phyloP scores from a whole-genome alignment of 2,113 vertebrate genomes.

The Pseudorhombus dupliciocellatus region DNA sequence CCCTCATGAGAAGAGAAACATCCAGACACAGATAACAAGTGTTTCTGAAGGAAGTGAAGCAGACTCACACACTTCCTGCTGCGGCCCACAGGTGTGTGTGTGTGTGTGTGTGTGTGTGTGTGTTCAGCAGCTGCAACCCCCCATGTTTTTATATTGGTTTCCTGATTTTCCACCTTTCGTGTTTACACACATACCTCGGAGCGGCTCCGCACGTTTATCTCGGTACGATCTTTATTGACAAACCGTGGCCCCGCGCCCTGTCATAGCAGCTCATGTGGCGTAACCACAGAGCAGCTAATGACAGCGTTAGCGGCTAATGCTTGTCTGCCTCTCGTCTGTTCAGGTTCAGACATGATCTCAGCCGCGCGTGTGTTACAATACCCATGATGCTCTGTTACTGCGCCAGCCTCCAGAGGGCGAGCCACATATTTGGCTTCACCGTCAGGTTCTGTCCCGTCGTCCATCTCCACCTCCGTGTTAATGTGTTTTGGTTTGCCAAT shows the following conservation, averaged over 20 bases:
- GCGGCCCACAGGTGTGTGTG: slow-evolving; percentile 1
- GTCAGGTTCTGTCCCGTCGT: too few species aligned
- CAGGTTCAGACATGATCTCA: slow-evolving; percentile 37
- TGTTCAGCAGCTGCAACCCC: not conserved
- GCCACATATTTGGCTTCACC: too few species aligned
- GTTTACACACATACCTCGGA: too few species aligned
- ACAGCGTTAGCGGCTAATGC: slow-evolving; percentile 16
- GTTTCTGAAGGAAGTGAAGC: not conserved
- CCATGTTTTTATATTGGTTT: too few species aligned
- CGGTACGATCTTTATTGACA: not conserved
- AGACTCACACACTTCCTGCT: not conserved
- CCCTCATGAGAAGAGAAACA: slow-evolving; percentile 1
- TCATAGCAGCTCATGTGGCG: not conserved
- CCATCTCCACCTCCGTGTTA: too few species aligned
- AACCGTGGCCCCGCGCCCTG: not conserved
- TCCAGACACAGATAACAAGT: slow-evolving; percentile 5
- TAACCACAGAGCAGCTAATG: slow-evolving; percentile 21
- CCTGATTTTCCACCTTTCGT: too few species aligned
- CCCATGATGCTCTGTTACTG: slow-evolving; percentile 14
- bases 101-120: not conserved
- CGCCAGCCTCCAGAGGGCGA: too few species aligned
- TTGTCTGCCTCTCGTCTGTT: slow-evolving; percentile 29
- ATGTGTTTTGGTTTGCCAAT: too few species aligned
- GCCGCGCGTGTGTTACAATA: not conserved
- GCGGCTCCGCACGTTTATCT: not conserved